These are phyloP conservation scores for Drosophila demipolita DNA, from an alignment of 2,888 invertebrate genomes.

Conservation along the genomic window DNA sequence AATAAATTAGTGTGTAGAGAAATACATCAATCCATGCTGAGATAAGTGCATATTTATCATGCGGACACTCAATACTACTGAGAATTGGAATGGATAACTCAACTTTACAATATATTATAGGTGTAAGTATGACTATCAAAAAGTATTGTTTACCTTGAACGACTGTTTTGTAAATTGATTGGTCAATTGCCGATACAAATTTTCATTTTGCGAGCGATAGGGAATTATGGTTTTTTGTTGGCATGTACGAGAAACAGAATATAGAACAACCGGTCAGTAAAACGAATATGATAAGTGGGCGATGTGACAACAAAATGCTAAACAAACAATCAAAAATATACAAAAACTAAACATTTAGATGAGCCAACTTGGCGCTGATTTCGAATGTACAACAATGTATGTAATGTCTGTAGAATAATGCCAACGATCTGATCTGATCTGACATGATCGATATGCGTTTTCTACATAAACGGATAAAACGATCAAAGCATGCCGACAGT, in stretches of 20 bases:
- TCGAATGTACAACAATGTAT: conserved; percentile 53
- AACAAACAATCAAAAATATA: conserved; percentile 43
- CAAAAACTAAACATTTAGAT: conserved; percentile 47
- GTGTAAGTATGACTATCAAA: conserved; percentile 9
- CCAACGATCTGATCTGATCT: conserved; percentile 15
- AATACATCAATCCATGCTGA: conserved; percentile 25
- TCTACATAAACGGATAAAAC: conserved; percentile 45
- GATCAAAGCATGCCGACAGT: conserved; percentile 67
- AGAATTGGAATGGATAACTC: conserved; percentile 1
- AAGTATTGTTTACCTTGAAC: conserved; percentile 73
- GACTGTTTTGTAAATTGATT: conserved; percentile 55
- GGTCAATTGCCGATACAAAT: conserved; percentile 32
- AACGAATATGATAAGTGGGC: conserved; percentile 17
- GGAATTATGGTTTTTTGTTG: conserved; percentile 11
- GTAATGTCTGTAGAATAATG: conserved; percentile 34
- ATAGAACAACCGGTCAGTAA: conserved; percentile 67
- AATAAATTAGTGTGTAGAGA: conserved; percentile 4
- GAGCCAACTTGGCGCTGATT: conserved; percentile 41
- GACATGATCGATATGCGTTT: conserved; percentile 33
- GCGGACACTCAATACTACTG: conserved; percentile 3
- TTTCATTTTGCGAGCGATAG: conserved; percentile 43
- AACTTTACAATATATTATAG: conserved; percentile 1
- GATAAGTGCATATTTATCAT: conserved; percentile 6
- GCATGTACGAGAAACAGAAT: conserved; percentile 73
- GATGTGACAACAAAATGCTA: conserved; percentile 45